phyloP scores from a whole-genome alignment of 1,140 invertebrate species.

The Luehdorfia chinensis region DNA sequence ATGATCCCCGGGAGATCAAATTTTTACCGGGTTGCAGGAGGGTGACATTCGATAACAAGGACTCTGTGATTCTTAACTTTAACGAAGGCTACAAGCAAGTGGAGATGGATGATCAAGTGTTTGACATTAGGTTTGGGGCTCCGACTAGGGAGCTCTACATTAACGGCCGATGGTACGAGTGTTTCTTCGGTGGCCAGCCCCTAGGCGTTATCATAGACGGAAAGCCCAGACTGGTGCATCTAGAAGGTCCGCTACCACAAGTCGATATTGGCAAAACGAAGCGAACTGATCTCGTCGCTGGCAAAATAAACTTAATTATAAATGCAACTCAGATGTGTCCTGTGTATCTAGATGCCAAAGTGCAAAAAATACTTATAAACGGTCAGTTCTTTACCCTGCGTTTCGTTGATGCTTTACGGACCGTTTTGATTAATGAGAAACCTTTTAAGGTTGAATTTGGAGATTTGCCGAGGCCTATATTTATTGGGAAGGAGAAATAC shows the following conservation, averaged over 20 bases:
- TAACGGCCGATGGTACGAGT: conserved; percentile 91
- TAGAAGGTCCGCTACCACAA: conserved; percentile 93
- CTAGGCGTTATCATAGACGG: conserved; percentile 90
- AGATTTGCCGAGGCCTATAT: conserved; percentile 92
- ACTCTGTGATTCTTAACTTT: conserved; percentile 82
- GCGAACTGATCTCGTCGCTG: conserved; percentile 87
- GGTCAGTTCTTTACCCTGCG: conserved; percentile 86
- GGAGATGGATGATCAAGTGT: conserved; percentile 82
- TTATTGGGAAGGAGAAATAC: conserved; percentile 87
- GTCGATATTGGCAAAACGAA: conserved; percentile 85
- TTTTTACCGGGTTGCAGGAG: conserved; percentile 85
- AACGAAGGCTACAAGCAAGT: conserved; percentile 86
- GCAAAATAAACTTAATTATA: conserved; percentile 89
- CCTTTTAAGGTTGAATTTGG: conserved; percentile 93
- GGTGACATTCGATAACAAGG: conserved; percentile 84
- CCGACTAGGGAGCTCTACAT: conserved; percentile 95
- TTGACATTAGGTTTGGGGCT: conserved; percentile 91
- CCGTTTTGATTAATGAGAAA: conserved; percentile 89
- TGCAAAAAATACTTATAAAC: conserved; percentile 88
- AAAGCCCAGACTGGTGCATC: conserved; percentile 83
- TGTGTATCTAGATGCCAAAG: conserved; percentile 91
- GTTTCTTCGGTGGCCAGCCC: conserved; percentile 93
- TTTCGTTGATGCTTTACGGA: conserved; percentile 87
- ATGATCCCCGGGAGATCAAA: conserved; percentile 90
- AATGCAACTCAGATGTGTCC: conserved; percentile 87